These are phyloP conservation scores for Ammodytes marinus DNA, from an alignment of 2,113 vertebrate species.

Conservation along the genomic window DNA sequence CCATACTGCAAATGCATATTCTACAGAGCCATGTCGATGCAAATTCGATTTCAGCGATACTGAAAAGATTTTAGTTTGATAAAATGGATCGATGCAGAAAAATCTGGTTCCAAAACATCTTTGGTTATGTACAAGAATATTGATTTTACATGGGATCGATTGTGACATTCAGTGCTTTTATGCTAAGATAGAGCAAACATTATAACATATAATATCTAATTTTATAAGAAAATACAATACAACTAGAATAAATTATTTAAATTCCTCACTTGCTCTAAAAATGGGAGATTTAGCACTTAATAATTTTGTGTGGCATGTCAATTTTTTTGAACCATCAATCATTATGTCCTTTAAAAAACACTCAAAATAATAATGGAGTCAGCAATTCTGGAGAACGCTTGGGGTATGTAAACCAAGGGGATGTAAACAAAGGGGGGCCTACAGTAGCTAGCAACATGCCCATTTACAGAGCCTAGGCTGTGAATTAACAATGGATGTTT, in stretches of 20 bases:
- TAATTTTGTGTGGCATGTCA: background rate
- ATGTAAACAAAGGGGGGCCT: no score
- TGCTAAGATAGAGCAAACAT: background rate
- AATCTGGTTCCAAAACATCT: slow-evolving; percentile 45
- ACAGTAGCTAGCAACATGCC: no score
- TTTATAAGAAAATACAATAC: no score
- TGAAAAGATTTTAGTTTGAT: slow-evolving; percentile 45
- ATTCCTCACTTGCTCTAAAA: background rate
- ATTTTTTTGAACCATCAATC: background rate
- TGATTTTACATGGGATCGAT: background rate
- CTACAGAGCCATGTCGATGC: slow-evolving; percentile 30
- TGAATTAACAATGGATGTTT: no score
- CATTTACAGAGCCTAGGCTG: no score
- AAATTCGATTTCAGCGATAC: slow-evolving; percentile 43
- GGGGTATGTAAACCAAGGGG: no score
- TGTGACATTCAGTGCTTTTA: background rate
- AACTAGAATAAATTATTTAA: no score
- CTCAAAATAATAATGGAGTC: background rate
- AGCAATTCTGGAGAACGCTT: no score
- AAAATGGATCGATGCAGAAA: slow-evolving; percentile 31
- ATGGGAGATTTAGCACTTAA: background rate
- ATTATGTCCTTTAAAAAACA: background rate
- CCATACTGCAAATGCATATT: slow-evolving; percentile 7
- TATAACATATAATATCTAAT: no score
- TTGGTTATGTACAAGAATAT: slow-evolving; percentile 27